Evolutionary conservation across 2,113 vertebrate genomes (phyloP).

Genomic region (Carassius gibelio): DNA sequence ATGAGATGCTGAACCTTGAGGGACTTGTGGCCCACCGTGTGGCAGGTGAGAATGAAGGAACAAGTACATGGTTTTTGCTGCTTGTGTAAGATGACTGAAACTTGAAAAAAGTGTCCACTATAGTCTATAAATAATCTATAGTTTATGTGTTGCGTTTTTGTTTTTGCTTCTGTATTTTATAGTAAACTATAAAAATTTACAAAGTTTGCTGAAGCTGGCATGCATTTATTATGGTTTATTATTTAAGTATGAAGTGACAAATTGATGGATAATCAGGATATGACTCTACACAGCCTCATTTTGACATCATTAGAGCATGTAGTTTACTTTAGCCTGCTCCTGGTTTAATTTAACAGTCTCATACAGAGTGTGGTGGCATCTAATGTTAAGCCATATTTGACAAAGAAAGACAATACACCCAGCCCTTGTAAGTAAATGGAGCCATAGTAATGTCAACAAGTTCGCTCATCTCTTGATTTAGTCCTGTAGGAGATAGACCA

Average conservation of each 20-base stretch:
- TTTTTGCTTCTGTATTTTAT: not conserved
- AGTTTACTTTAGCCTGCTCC: not conserved
- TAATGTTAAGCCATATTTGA: not conserved
- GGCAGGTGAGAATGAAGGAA: conserved; percentile 82
- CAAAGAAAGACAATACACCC: not conserved
- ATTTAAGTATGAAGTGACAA: not conserved
- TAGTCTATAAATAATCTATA: not conserved
- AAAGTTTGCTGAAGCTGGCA: not conserved
- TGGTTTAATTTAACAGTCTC: not conserved
- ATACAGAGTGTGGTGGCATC: not conserved
- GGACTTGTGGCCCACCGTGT: conserved; percentile 97
- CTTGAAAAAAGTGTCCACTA: not conserved
- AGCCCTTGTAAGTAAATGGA: not conserved
- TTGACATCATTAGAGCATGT: not conserved
- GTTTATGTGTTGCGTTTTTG: not conserved
- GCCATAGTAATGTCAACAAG: not conserved
- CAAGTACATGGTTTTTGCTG: not conserved
- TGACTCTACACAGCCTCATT: not conserved
- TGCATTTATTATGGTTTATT: not conserved
- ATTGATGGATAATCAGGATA: not conserved
- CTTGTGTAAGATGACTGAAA: not conserved
- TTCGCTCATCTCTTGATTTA: not conserved
- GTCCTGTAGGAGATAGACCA: not conserved
- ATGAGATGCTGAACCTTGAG: conserved; percentile 86
- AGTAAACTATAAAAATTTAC: not conserved